Percentiles rank a stretch among this genome's conserved stretches.
phyloP scores from a whole-genome alignment of 2,113 vertebrate genomes.

The Oophaga pumilio region DNA sequence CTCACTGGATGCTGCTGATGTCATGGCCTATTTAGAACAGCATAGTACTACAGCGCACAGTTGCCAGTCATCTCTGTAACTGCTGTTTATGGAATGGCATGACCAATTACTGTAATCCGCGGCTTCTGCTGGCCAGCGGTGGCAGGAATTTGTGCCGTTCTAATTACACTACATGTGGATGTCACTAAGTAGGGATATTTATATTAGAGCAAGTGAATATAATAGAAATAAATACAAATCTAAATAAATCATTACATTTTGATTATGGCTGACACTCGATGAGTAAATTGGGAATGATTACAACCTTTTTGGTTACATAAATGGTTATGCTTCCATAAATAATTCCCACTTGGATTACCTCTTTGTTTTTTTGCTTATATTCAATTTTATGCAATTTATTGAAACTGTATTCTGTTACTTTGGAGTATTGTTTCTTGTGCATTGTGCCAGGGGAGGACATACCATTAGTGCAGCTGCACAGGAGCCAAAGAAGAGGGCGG shows the following conservation, averaged over 20 bases:
- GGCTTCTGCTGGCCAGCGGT: neutral
- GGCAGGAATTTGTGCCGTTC: neutral
- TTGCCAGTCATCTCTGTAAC: neutral
- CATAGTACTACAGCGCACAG: neutral
- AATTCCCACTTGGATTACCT: too few species aligned
- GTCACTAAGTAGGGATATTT: neutral
- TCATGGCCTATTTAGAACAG: neutral
- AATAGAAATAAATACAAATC: neutral
- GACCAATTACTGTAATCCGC: neutral
- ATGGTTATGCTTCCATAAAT: too few species aligned
- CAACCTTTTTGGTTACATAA: too few species aligned
- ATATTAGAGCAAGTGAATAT: neutral
- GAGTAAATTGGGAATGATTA: too few species aligned
- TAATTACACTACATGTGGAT: neutral
- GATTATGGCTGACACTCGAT: too few species aligned
- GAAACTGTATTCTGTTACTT: too few species aligned
- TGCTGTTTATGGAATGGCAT: neutral
- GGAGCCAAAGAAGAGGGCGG: too few species aligned
- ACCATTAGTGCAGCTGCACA: too few species aligned
- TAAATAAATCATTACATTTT: neutral
- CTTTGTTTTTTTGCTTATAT: too few species aligned
- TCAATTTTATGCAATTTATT: too few species aligned
- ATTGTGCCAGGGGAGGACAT: too few species aligned
- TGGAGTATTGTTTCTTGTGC: too few species aligned
- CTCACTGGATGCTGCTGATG: slow-evolving; percentile 2